Percentiles rank a stretch among this genome's conserved stretches.
Conservation (phyloP, 2,888 invertebrate genomes). For the Melanostoma mellinum region DNA sequence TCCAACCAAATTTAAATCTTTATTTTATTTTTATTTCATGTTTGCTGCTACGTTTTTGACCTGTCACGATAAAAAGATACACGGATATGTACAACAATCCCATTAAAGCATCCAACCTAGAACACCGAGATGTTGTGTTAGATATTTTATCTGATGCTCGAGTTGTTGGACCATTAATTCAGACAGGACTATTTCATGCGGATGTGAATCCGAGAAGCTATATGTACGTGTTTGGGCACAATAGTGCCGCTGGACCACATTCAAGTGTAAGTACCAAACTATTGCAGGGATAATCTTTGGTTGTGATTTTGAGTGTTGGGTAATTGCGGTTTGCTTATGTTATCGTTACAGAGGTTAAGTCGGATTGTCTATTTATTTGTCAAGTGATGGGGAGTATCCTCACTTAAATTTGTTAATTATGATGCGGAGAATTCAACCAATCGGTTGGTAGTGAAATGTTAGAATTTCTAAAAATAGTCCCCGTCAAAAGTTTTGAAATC, state of each 20-base stretch:
- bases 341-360: slow-evolving; percentile 23
- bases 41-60: slow-evolving; percentile 18
- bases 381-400: too few relatives aligned
- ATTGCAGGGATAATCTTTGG: slow-evolving; percentile 12
- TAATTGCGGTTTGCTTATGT: slow-evolving; percentile 14
- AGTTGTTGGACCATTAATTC: slow-evolving; percentile 90
- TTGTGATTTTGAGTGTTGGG: slow-evolving; percentile 21
- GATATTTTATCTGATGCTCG: slow-evolving; percentile 95
- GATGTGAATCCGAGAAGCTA: slow-evolving; percentile 89
- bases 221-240: slow-evolving; percentile 94
- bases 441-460: too few relatives aligned
- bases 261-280: slow-evolving; percentile 86
- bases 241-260: slow-evolving; percentile 90
- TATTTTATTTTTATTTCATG: slow-evolving; percentile 55
- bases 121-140: slow-evolving; percentile 90
- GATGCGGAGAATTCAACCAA: too few relatives aligned
- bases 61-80: slow-evolving; percentile 81
- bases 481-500: too few relatives aligned
- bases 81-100: slow-evolving; percentile 84
- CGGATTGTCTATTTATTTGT: background rate
- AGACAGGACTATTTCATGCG: slow-evolving; percentile 89
- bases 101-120: slow-evolving; percentile 83
- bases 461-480: too few relatives aligned
- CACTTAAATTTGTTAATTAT: too few relatives aligned
- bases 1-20: background rate